Percentiles rank a stretch among this genome's conserved stretches.
phyloP scores from a whole-genome alignment of 2,888 invertebrate species.

The Teleiodes luculella region DNA sequence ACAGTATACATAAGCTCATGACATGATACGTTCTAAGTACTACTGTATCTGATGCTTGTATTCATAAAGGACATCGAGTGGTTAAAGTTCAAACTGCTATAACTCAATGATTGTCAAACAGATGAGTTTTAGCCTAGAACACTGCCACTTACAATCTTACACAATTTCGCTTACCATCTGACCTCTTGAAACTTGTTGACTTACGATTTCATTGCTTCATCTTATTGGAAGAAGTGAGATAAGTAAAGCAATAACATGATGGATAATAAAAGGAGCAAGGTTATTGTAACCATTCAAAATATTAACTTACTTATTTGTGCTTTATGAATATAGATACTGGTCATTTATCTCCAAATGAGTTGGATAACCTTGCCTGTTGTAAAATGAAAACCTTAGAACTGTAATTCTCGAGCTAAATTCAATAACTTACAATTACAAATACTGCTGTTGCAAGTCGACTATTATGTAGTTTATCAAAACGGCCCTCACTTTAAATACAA shows the following conservation, averaged over 20 bases:
- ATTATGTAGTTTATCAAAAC: slow-evolving; percentile 6
- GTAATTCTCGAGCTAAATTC: not conserved
- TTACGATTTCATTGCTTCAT: not conserved
- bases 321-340: too few relatives aligned
- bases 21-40: not conserved
- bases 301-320: too few relatives aligned
- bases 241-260: too few relatives aligned
- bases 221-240: not conserved
- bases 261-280: too few relatives aligned
- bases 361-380: too few relatives aligned
- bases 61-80: not conserved
- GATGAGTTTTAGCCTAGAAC: not conserved
- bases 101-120: not conserved
- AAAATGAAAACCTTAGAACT: not conserved
- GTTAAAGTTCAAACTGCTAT: not conserved
- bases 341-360: too few relatives aligned
- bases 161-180: not conserved
- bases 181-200: slow-evolving; percentile 3
- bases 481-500: not conserved
- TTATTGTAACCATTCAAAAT: too few relatives aligned
- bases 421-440: slow-evolving; percentile 9
- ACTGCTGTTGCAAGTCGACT: not conserved
- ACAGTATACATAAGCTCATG: not conserved
- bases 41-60: not conserved
- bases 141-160: not conserved